phyloP scores from a whole-genome alignment of 2,797 vertebrate genomes.

The Adrianichthys oophorus region DNA sequence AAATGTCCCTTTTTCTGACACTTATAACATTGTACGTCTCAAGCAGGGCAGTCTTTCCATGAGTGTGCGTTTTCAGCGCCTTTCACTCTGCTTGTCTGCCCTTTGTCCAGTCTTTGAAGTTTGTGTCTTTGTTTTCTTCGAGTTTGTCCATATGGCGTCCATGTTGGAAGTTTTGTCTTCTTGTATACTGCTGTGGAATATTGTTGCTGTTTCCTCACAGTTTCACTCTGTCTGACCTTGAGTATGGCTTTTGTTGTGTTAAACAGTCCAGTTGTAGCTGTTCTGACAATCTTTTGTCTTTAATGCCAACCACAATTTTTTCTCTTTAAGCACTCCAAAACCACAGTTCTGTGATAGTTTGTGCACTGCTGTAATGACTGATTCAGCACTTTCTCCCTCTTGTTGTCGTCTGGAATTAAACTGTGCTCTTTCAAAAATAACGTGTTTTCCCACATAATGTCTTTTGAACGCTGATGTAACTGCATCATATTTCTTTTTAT shows the following conservation, averaged over 20 bases:
- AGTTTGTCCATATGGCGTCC: background rate
- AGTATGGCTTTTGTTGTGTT: conserved; percentile 2
- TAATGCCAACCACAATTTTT: conserved; percentile 6
- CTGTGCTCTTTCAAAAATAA: conserved; percentile 36
- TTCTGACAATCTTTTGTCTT: conserved; percentile 3
- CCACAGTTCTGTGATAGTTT: conserved; percentile 3
- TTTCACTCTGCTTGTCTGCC: background rate
- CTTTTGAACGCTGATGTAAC: conserved; percentile 30
- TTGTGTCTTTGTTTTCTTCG: background rate
- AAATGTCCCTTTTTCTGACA: background rate
- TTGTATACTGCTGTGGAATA: background rate
- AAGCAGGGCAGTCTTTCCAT: conserved; percentile 8
- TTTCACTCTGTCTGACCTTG: conserved; percentile 3
- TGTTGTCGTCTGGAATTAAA: conserved; percentile 24
- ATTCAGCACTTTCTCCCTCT: conserved; percentile 9
- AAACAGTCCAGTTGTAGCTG: conserved; percentile 6
- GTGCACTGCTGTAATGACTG: conserved; percentile 17
- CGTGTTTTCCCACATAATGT: background rate
- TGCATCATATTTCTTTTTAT: conserved; percentile 26
- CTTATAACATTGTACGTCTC: background rate
- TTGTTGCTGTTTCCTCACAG: conserved; percentile 4
- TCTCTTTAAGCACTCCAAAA: background rate
- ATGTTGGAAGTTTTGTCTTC: background rate
- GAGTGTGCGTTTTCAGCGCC: background rate
- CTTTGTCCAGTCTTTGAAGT: background rate